phyloP scores from a whole-genome alignment of 2,797 vertebrate species.

The Microhierax caerulescens region DNA sequence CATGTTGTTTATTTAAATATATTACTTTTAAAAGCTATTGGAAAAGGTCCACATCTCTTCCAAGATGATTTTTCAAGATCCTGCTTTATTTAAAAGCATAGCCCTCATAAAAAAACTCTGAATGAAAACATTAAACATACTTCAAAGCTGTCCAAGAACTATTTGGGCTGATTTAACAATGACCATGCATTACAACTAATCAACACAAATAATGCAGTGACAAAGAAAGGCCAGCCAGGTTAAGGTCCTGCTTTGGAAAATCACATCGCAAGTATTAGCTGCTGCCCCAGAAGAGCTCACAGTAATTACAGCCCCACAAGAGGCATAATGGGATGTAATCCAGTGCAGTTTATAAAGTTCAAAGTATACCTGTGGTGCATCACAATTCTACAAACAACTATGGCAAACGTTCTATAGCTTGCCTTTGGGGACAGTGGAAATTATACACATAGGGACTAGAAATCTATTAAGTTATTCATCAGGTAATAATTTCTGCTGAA shows the following conservation, averaged over 20 bases:
- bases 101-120: neutral
- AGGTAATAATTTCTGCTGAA: conserved; percentile 33
- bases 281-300: neutral
- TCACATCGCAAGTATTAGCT: neutral
- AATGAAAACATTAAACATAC: neutral
- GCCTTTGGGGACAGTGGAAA: conserved; percentile 13
- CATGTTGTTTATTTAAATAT: conserved; percentile 6
- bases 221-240: neutral
- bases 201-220: neutral
- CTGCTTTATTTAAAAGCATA: neutral
- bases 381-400: conserved; percentile 39
- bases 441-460: neutral
- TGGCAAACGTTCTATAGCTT: neutral
- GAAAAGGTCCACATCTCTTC: neutral
- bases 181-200: neutral
- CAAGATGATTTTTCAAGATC: neutral
- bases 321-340: neutral
- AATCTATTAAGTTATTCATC: conserved; percentile 43
- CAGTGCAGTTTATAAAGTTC: neutral
- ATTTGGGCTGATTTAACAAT: neutral
- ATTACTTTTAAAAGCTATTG: conserved; percentile 20
- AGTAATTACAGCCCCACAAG: neutral
- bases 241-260: neutral
- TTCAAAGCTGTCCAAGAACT: neutral
- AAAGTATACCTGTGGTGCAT: neutral